Percentiles rank a stretch among this genome's conserved stretches.
These are phyloP conservation scores for Lepidonotus clava DNA, from an alignment of 2,888 invertebrate genomes.

Conservation along the genomic window DNA sequence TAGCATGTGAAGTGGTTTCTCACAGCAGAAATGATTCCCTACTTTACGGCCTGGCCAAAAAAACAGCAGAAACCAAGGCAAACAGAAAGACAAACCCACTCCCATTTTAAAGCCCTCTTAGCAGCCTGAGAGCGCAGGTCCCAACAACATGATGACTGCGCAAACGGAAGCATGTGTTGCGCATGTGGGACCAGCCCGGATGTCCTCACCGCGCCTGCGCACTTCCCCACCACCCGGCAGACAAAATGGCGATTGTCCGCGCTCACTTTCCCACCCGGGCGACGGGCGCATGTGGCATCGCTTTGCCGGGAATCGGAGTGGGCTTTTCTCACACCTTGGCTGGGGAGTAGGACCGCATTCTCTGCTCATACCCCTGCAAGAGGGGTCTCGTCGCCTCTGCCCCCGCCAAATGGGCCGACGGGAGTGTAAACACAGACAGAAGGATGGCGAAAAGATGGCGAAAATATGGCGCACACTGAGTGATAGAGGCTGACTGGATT, in stretches of 20 bases:
- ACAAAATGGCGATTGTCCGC: slow-evolving; percentile 38
- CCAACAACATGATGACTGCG: background rate
- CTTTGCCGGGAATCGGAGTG: background rate
- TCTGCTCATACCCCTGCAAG: background rate
- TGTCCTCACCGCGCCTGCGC: slow-evolving; percentile 18
- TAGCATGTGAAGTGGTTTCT: too few species aligned
- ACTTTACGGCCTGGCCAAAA: too few species aligned
- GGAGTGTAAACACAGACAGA: too few species aligned
- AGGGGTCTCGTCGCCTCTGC: background rate
- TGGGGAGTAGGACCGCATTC: background rate
- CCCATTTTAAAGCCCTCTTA: background rate
- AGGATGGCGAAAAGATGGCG: too few species aligned
- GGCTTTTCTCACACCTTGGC: slow-evolving; percentile 22
- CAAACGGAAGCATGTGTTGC: slow-evolving; percentile 42
- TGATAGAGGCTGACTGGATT: too few species aligned
- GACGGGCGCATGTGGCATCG: slow-evolving; percentile 26
- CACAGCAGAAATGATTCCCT: too few species aligned
- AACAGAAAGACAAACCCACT: too few species aligned
- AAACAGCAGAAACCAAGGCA: background rate
- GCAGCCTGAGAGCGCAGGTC: background rate
- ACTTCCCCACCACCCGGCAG: background rate
- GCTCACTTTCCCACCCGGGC: slow-evolving; percentile 5
- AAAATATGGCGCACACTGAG: too few species aligned
- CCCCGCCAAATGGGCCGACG: slow-evolving; percentile 4
- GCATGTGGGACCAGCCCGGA: background rate